Conservation (phyloP, 2,888 invertebrate species). For the Epiblema foenella region DNA sequence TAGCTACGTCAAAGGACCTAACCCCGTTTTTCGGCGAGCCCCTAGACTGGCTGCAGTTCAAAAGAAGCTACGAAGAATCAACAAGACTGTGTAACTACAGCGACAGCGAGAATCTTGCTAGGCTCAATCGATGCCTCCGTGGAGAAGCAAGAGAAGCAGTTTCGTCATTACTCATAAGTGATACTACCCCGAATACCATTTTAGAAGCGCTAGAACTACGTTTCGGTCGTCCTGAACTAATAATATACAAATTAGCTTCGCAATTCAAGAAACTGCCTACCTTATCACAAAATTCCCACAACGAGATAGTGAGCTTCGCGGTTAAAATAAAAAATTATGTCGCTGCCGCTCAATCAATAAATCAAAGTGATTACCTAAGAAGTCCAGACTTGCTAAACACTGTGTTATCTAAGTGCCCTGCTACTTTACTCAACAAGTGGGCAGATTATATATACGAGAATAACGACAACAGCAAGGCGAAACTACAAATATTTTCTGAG, state of each 20-base stretch:
- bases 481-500: conserved; percentile 9
- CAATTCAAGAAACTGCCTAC: conserved; percentile 4
- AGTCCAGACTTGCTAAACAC: conserved; percentile 16
- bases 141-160: conserved; percentile 20
- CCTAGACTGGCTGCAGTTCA: conserved; percentile 2
- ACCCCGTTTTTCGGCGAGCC: background rate
- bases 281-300: background rate
- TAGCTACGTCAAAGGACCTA: background rate
- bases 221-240: conserved; percentile 12
- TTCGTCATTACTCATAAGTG: conserved; percentile 14
- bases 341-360: conserved; percentile 9
- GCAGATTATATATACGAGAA: conserved; percentile 12
- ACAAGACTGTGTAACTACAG: conserved; percentile 3
- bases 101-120: conserved; percentile 8
- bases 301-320: conserved; percentile 4
- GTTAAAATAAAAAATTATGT: conserved; percentile 1
- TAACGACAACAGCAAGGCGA: conserved; percentile 3
- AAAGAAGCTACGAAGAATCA: conserved; percentile 5
- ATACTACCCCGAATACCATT: background rate
- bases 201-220: conserved; percentile 7
- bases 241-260: background rate
- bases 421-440: conserved; percentile 4
- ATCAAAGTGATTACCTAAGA: conserved; percentile 14
- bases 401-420: conserved; percentile 7
- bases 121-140: conserved; percentile 12